Conservation (phyloP, 92 coral and sea anemone species). For the Parazoanthus darwini region DNA sequence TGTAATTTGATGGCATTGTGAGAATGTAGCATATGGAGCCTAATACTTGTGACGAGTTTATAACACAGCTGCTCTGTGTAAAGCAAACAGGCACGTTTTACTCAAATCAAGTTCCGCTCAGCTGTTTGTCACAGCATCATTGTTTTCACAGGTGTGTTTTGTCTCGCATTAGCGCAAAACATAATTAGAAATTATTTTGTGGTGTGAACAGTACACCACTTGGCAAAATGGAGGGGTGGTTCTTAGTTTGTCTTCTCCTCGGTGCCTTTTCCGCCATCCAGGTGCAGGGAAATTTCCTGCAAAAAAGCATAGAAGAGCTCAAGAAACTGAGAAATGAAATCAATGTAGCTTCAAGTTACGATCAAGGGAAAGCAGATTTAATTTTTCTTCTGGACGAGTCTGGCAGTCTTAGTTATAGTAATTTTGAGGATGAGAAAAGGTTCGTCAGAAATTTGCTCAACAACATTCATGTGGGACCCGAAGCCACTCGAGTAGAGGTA, state of each 20-base stretch:
- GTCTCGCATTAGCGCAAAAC: neutral
- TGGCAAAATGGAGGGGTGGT: conserved; percentile 26
- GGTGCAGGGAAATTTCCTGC: conserved; percentile 8
- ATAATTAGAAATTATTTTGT: neutral
- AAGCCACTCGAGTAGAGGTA: conserved; percentile 78
- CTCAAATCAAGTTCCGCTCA: conserved; percentile 3
- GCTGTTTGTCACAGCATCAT: conserved; percentile 9
- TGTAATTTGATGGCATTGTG: conserved; percentile 3
- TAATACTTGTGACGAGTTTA: neutral
- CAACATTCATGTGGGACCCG: conserved; percentile 63
- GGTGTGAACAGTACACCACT: conserved; percentile 10
- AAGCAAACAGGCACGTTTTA: neutral
- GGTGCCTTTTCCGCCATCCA: neutral
- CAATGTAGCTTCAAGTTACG: conserved; percentile 6
- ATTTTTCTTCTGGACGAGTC: conserved; percentile 79
- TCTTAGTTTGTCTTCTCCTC: neutral
- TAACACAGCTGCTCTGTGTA: conserved; percentile 13
- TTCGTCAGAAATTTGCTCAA: conserved; percentile 69
- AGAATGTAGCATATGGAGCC: conserved; percentile 14
- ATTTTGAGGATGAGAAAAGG: conserved; percentile 63
- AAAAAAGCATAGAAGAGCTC: conserved; percentile 36
- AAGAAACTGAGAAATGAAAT: conserved; percentile 51
- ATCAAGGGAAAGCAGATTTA: conserved; percentile 64
- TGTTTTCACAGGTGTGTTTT: conserved; percentile 30
- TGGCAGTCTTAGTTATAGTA: conserved; percentile 53